phyloP scores from a whole-genome alignment of 53 echinoderm and acorn worm genomes.

The Antedon mediterranea region DNA sequence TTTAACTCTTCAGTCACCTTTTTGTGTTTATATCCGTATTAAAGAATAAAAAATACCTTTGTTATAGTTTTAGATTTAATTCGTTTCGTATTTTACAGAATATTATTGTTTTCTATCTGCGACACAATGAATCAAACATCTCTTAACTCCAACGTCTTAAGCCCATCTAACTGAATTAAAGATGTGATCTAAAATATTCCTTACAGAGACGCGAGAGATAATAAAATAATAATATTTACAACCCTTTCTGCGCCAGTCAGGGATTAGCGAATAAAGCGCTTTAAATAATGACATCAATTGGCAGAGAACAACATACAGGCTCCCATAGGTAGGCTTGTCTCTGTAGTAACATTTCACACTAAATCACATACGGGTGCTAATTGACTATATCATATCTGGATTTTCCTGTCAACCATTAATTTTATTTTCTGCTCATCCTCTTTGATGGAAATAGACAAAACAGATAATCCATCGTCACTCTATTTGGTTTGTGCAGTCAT shows the following conservation, averaged over 20 bases:
- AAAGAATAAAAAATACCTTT: too few relatives aligned
- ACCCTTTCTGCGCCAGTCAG: not conserved
- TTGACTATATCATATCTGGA: not conserved
- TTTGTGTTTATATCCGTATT: too few relatives aligned
- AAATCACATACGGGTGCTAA: not conserved
- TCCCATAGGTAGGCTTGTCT: not conserved
- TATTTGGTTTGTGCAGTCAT: too few relatives aligned
- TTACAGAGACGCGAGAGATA: not conserved
- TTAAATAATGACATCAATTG: not conserved
- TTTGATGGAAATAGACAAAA: not conserved
- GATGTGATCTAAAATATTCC: not conserved
- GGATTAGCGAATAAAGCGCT: not conserved
- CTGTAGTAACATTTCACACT: not conserved
- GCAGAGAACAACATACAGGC: not conserved
- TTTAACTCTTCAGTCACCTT: too few relatives aligned
- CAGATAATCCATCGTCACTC: not conserved
- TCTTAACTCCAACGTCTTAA: not conserved
- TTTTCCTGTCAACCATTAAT: not conserved
- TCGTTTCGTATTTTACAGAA: too few relatives aligned
- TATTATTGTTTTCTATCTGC: not conserved
- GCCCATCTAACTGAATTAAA: not conserved
- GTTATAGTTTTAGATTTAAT: too few relatives aligned
- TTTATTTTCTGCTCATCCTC: not conserved
- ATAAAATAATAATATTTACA: not conserved
- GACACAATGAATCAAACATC: not conserved